Conservation (phyloP, 2,888 invertebrate species). For the Ochlodes sylvanus region DNA sequence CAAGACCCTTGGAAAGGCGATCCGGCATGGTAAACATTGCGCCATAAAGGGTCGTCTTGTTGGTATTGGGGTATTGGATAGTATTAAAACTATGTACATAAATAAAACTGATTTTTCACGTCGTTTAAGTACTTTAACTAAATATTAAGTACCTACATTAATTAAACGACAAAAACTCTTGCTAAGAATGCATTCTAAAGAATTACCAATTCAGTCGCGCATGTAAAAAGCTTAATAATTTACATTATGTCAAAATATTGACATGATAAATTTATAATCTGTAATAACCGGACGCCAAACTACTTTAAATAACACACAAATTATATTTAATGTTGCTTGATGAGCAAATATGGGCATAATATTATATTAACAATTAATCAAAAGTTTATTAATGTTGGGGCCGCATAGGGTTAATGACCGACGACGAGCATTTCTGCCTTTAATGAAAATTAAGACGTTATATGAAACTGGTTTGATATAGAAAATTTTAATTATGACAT, state of each 20-base stretch:
- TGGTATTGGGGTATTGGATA: too few species aligned
- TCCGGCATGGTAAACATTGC: too few species aligned
- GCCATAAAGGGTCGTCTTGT: too few species aligned
- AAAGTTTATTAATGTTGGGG: constrained; percentile 1
- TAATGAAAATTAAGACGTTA: too few species aligned
- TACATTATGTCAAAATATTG: constrained; percentile 10
- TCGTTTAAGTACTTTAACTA: too few species aligned
- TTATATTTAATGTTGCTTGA: constrained; percentile 6
- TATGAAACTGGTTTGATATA: too few species aligned
- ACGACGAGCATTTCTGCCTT: not conserved
- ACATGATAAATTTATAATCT: constrained; percentile 4
- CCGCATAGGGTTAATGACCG: not conserved
- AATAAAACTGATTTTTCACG: too few species aligned
- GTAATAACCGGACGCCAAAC: constrained; percentile 5
- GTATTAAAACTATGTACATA: too few species aligned
- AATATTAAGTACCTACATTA: too few species aligned
- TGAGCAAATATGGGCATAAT: constrained; percentile 5
- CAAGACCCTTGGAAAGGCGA: too few species aligned
- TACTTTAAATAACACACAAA: not conserved
- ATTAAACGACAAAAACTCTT: not conserved
- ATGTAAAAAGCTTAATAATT: constrained; percentile 2
- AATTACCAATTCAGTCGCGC: not conserved
- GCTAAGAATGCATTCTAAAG: constrained; percentile 1
- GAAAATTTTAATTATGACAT: too few species aligned
- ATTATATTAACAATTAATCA: constrained; percentile 3